phyloP scores from a whole-genome alignment of 2,113 vertebrate genomes.

The Vulpes ferrilata region DNA sequence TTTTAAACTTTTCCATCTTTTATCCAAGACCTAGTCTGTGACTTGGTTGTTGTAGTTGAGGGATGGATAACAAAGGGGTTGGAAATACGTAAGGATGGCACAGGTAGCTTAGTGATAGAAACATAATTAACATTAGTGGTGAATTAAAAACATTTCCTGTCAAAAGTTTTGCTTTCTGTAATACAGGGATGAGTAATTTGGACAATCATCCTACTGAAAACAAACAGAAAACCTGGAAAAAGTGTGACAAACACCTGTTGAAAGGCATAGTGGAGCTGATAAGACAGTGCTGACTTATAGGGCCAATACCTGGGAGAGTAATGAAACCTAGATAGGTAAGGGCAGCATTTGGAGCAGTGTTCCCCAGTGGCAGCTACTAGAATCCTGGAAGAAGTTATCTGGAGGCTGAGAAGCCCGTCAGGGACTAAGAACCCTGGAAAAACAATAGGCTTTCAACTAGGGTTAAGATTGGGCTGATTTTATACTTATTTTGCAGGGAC shows the following conservation, averaged over 20 bases:
- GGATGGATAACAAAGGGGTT: background rate
- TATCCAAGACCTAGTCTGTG: background rate
- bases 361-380: background rate
- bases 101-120: background rate
- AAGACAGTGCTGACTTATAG: background rate
- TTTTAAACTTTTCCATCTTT: slow-evolving; percentile 2
- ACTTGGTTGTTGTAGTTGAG: slow-evolving; percentile 10
- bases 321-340: background rate
- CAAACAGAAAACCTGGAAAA: background rate
- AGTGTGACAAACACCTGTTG: background rate
- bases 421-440: background rate
- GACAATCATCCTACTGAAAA: background rate
- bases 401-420: background rate
- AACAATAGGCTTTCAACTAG: background rate
- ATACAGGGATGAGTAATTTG: background rate
- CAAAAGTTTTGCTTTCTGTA: background rate
- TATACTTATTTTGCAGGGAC: background rate
- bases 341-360: background rate
- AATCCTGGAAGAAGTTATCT: background rate
- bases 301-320: background rate
- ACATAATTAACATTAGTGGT: background rate
- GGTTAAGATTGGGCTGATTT: background rate
- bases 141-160: background rate
- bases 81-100: background rate
- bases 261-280: background rate